A percentile compares a stretch with the other conserved stretches of the same genome.
Evolutionary conservation across 2,797 vertebrate genomes (phyloP).

Genomic region (Microcaecilia unicolor): DNA sequence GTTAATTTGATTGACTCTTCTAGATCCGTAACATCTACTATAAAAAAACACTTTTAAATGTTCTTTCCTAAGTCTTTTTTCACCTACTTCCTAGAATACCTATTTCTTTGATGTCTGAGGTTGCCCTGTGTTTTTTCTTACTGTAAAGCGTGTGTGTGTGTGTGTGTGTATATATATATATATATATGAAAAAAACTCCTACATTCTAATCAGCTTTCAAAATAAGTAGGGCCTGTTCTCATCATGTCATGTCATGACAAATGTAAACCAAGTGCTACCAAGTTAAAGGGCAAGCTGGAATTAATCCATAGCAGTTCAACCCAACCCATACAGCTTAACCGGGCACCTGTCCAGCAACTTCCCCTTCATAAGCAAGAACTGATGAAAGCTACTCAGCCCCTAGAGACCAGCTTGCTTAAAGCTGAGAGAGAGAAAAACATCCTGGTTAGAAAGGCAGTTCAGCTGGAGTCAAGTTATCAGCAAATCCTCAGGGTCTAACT

Average conservation of each 20-base stretch:
- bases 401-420: conserved; percentile 34
- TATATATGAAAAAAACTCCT: too few relatives aligned
- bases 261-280: conserved; percentile 11
- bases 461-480: conserved; percentile 65
- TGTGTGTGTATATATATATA: too few relatives aligned
- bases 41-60: too few relatives aligned
- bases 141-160: too few relatives aligned
- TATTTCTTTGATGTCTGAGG: too few relatives aligned
- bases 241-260: conserved; percentile 23
- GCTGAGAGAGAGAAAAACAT: conserved; percentile 71
- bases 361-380: conserved; percentile 55
- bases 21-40: too few relatives aligned
- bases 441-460: conserved; percentile 48
- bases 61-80: too few relatives aligned
- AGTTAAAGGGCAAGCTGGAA: conserved; percentile 51
- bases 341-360: conserved; percentile 53
- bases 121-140: too few relatives aligned
- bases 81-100: too few relatives aligned
- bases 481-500: conserved; percentile 40
- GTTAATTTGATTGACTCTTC: too few relatives aligned
- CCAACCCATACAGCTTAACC: conserved; percentile 15
- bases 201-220: accelerated
- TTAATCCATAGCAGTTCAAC: conserved; percentile 37
- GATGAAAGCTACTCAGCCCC: conserved; percentile 50
- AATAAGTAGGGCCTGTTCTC: conserved; percentile 20